phyloP scores from a whole-genome alignment of 2,888 invertebrate species.

The Pseudanteris insignis region DNA sequence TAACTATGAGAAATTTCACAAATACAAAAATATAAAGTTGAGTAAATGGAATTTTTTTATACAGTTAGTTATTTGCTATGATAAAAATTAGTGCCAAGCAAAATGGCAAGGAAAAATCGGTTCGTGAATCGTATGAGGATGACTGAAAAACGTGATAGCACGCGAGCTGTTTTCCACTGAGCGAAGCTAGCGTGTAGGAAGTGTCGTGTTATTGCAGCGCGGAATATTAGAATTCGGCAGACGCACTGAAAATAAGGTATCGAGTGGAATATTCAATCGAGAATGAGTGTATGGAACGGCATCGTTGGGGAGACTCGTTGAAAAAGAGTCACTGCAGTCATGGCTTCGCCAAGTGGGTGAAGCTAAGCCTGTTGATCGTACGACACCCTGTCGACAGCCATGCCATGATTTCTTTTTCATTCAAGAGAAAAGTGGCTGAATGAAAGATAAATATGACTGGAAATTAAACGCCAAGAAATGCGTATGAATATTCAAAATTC shows the following conservation, averaged over 20 bases:
- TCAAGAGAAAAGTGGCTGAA: constrained; percentile 25
- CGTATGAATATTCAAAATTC: no score
- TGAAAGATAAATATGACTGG: constrained; percentile 29
- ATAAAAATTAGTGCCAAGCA: no score
- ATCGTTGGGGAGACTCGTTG: constrained; percentile 26
- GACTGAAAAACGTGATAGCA: constrained; percentile 16
- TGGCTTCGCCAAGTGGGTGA: constrained; percentile 25
- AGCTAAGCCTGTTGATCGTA: constrained; percentile 56
- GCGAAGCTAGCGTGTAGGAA: constrained; percentile 31
- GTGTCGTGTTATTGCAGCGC: constrained; percentile 39
- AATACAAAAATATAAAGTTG: no score
- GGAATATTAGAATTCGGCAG: constrained; percentile 59
- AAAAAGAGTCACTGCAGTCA: constrained; percentile 29
- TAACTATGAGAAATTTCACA: no score
- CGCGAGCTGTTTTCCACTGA: constrained; percentile 38
- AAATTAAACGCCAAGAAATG: no score
- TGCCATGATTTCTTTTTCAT: constrained; percentile 24
- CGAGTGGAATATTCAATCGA: constrained; percentile 63
- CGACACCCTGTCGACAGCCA: constrained; percentile 31
- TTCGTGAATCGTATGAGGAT: constrained; percentile 22
- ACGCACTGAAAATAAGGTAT: constrained; percentile 60
- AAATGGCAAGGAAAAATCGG: no score
- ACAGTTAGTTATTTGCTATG: no score
- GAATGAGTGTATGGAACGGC: constrained; percentile 45
- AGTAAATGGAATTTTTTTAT: no score